Conservation (phyloP, 2,888 invertebrate genomes). For the Falcaria lacertinaria region DNA sequence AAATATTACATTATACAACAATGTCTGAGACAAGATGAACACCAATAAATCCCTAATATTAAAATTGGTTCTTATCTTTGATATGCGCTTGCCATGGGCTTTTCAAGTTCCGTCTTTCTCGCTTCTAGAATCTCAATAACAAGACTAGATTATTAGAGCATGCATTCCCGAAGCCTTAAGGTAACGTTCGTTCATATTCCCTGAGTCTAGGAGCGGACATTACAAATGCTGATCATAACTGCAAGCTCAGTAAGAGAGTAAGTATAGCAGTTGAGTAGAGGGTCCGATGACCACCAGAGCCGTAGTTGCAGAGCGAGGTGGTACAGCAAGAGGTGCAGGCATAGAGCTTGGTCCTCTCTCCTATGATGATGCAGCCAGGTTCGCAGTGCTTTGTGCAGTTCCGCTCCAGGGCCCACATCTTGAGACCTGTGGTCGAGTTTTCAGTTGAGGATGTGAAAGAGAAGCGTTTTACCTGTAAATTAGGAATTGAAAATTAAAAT, state of each 20-base stretch:
- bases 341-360: slow-evolving; percentile 92
- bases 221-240: neutral
- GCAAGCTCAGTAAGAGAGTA: slow-evolving; percentile 1
- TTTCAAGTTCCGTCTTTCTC: too few relatives aligned
- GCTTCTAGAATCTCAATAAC: too few relatives aligned
- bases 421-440: slow-evolving; percentile 84
- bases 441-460: slow-evolving; percentile 91
- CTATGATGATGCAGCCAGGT: slow-evolving; percentile 92
- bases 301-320: slow-evolving; percentile 87
- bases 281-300: slow-evolving; percentile 67
- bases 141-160: too few relatives aligned
- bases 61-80: too few relatives aligned
- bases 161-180: too few relatives aligned
- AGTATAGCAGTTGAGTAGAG: slow-evolving; percentile 7
- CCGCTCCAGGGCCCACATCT: slow-evolving; percentile 91
- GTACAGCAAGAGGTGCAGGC: slow-evolving; percentile 93
- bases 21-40: too few relatives aligned
- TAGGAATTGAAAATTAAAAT: neutral
- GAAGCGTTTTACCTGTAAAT: slow-evolving; percentile 86
- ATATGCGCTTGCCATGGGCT: too few relatives aligned
- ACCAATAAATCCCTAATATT: too few relatives aligned
- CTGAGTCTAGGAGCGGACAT: too few relatives aligned
- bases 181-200: too few relatives aligned
- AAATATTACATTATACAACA: too few relatives aligned
- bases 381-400: slow-evolving; percentile 92